These are phyloP conservation scores for Takifugu bimaculatus DNA, from an alignment of 2,113 vertebrate species.

Conservation along the genomic window DNA sequence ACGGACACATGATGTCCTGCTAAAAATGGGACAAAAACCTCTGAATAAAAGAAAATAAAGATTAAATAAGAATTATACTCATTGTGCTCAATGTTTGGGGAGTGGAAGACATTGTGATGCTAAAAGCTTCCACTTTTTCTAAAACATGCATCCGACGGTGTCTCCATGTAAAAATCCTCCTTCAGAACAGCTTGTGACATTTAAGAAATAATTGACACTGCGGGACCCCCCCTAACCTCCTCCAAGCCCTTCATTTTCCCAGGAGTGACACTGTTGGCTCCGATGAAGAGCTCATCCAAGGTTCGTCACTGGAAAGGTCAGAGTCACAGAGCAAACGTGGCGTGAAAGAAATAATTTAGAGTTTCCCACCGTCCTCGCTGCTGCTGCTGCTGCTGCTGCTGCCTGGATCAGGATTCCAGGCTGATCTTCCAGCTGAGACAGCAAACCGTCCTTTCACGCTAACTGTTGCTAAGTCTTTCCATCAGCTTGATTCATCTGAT, in stretches of 20 bases:
- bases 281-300: constrained; percentile 48
- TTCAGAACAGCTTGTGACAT: constrained; percentile 61
- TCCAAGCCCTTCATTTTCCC: constrained; percentile 46
- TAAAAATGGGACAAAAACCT: too few species aligned
- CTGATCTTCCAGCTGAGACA: constrained; percentile 57
- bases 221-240: constrained; percentile 7
- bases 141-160: not conserved
- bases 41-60: too few species aligned
- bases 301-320: constrained; percentile 51
- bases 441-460: constrained; percentile 33
- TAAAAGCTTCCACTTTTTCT: constrained; percentile 20
- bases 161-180: not conserved
- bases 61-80: too few species aligned
- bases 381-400: constrained; percentile 35
- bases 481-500: too few species aligned
- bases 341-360: constrained; percentile 30
- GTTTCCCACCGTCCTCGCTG: constrained; percentile 34
- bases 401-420: constrained; percentile 33
- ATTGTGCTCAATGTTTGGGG: too few species aligned
- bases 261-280: constrained; percentile 40
- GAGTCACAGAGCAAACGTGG: constrained; percentile 23
- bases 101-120: not conserved
- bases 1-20: too few species aligned
- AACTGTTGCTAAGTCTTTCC: too few species aligned
- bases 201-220: constrained; percentile 59